A percentile compares a stretch with the other conserved stretches of the same genome.
These are phyloP conservation scores for Anguilla pacifica DNA, from an alignment of 2,797 vertebrate species.

Conservation along the genomic window DNA sequence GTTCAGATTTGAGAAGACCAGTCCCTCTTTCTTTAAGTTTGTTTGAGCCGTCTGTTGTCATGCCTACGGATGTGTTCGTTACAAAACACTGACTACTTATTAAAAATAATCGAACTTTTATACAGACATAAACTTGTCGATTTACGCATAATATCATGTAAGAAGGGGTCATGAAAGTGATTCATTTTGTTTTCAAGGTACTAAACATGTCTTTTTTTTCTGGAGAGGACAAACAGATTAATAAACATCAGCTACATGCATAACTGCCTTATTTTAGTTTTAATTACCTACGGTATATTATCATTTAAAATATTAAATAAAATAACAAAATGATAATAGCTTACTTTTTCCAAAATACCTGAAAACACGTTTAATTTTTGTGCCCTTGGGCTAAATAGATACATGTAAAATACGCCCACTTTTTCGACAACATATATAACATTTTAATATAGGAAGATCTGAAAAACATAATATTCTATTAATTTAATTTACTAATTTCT, in stretches of 20 bases:
- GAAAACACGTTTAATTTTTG: not conserved
- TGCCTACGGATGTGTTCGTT: not conserved
- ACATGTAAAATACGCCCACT: not conserved
- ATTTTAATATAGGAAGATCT: not conserved
- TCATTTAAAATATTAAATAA: not conserved
- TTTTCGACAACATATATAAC: not conserved
- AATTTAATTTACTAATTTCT: not conserved
- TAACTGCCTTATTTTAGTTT: not conserved
- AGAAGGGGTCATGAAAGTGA: too few species aligned
- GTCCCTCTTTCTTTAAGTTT: not conserved
- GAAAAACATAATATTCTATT: not conserved
- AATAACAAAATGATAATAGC: not conserved
- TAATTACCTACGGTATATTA: not conserved
- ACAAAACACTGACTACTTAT: not conserved
- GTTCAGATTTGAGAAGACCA: not conserved
- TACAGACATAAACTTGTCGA: not conserved
- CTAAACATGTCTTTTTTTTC: not conserved
- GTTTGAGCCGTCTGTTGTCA: not conserved
- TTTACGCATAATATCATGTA: not conserved
- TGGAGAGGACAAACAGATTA: not conserved
- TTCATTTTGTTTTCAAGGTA: not conserved
- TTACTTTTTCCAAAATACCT: not conserved
- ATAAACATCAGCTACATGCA: not conserved
- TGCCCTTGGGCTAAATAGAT: not conserved
- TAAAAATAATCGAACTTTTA: not conserved